A percentile compares a stretch with the other conserved stretches of the same genome.
These are phyloP conservation scores for Psilopogon haemacephalus DNA, from an alignment of 2,113 vertebrate genomes.

Conservation along the genomic window DNA sequence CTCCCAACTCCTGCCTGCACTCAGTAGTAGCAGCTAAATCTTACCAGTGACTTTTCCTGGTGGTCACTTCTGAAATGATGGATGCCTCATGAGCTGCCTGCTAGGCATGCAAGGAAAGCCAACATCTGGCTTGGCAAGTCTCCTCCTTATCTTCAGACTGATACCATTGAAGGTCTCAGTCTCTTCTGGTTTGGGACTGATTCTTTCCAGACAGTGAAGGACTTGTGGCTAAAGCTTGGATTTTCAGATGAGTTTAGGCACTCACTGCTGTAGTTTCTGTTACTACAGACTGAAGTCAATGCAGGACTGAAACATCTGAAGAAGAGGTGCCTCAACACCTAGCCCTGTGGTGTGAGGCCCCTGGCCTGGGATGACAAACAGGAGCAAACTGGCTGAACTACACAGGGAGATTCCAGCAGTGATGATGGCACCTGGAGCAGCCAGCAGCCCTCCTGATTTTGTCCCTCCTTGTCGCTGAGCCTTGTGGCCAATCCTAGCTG, in stretches of 20 bases:
- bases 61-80: not conserved
- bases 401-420: rapidly evolving
- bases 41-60: not conserved
- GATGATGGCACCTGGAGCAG: not conserved
- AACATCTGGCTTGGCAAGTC: not conserved
- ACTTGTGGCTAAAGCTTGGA: not conserved
- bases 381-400: not conserved
- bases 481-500: rapidly evolving
- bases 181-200: not conserved
- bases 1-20: not conserved
- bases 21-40: not conserved
- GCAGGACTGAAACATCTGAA: not conserved
- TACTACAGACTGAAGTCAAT: not conserved
- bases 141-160: conserved; percentile 3
- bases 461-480: not conserved
- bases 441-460: not conserved
- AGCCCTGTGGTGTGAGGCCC: not conserved
- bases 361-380: not conserved
- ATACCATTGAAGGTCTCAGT: not conserved
- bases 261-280: not conserved
- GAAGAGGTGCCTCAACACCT: not conserved
- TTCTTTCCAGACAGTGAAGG: not conserved
- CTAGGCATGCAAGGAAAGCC: not conserved
- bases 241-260: not conserved
- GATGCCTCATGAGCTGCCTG: not conserved